Base-by-base conservation (phyloP, 2,797 vertebrate genomes). In the Amniataba percoides region DNA sequence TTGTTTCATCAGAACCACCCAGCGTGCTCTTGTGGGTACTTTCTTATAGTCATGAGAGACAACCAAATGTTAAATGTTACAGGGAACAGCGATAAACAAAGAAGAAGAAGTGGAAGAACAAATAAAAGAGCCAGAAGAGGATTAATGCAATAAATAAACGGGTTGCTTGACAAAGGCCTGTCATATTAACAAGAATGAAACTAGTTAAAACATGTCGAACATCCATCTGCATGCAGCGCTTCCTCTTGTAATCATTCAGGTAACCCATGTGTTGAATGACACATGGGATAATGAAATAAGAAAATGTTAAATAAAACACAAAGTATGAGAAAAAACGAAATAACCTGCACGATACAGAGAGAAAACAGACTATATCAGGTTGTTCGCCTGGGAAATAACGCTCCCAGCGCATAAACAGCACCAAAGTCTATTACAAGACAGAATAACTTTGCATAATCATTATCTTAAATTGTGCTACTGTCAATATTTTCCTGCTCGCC, bases 371-470 rank as follows among this genome's bases (percentile, higher is more conserved):
- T 48, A 19, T 19, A 60, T 71, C 25, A 60, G 45, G 11, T 45
- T 58, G 27, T 55, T 70, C 78, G 64, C 59, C 31, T 60, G 77
- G 66, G 80, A 84, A 88, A 85, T 82, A 71, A 74, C 48, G 74
- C 43, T 71, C n/a, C 0, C 4, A 34, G 66, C 21, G 3, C 58
- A 63, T 63, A 46, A 78, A 85, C 31, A 66, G 40, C 34, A 64
- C 13, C 15, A 57, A n/a, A 58, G 39, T 76, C 71, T 80, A 66
- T 77, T 75, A 66, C 25, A 13, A 79, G 56, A 70, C 4, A 8
- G 31, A 79, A 69, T 78, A 56, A 80, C 67, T 72, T 56, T 5
- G 15, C 36, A 69, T 69, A 58, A 84, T 81, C 53, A 70, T 48
- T 60, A 63, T 53, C 51, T 71, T 40, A 55, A 62, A 75, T 65